phyloP scores from a whole-genome alignment of 2,797 vertebrate genomes.

The Melanogrammus aeglefinus region DNA sequence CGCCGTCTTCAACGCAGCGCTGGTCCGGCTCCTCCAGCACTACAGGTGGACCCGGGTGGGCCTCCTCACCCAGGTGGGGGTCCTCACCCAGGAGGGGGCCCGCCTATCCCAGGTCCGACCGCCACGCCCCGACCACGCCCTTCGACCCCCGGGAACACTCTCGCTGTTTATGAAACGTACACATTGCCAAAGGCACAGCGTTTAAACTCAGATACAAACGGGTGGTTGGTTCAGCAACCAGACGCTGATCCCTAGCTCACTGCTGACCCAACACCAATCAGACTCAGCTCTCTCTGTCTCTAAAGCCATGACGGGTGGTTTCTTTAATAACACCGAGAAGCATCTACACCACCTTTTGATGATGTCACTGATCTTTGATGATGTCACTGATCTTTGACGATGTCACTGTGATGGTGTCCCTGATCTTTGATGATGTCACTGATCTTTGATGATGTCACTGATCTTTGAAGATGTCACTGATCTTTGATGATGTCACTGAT shows the following conservation, averaged over 20 bases:
- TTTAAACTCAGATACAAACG: not conserved
- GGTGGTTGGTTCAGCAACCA: not conserved
- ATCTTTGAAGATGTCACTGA: too few relatives aligned
- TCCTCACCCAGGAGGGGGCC: slow-evolving; percentile 78
- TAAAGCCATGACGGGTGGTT: not conserved
- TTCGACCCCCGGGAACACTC: not conserved
- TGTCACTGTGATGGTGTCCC: not conserved
- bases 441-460: not conserved
- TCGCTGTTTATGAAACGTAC: not conserved
- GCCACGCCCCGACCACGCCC: not conserved
- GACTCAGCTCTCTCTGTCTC: not conserved
- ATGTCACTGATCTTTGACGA: not conserved
- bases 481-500: too few relatives aligned
- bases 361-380: not conserved
- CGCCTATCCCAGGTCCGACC: slow-evolving; percentile 80
- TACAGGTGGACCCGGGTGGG: slow-evolving; percentile 85
- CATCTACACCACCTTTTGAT: not conserved
- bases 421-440: not conserved
- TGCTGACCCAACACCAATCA: not conserved
- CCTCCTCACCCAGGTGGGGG: slow-evolving; percentile 78
- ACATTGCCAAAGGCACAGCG: not conserved
- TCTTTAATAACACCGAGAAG: not conserved
- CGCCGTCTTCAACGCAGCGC: slow-evolving; percentile 81
- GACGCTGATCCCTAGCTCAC: not conserved
- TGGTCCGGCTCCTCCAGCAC: slow-evolving; percentile 82